These are phyloP conservation scores for Hoplodrina ambigua DNA, from an alignment of 2,888 invertebrate genomes.

Conservation along the genomic window DNA sequence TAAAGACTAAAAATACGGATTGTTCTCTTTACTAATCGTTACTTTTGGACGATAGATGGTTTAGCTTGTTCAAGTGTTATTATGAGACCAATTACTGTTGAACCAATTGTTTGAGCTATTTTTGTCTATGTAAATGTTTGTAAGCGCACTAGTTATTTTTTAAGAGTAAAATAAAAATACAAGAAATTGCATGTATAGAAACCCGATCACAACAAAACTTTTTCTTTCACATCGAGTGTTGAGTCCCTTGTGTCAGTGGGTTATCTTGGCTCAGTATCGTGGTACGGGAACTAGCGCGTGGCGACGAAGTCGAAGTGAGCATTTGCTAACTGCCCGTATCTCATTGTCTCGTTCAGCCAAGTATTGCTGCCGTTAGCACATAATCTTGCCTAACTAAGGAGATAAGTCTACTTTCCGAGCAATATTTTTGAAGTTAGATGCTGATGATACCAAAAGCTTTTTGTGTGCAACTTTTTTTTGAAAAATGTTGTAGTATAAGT, in stretches of 20 bases:
- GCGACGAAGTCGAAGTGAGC: constrained; percentile 67
- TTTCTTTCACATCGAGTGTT: constrained; percentile 59
- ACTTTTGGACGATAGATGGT: no score
- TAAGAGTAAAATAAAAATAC: no score
- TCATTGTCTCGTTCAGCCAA: constrained; percentile 69
- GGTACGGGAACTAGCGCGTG: constrained; percentile 81
- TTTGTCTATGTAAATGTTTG: no score
- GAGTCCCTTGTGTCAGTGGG: constrained; percentile 70
- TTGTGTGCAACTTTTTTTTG: not conserved
- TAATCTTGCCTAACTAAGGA: constrained; percentile 69
- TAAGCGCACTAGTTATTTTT: no score
- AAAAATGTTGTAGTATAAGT: not conserved
- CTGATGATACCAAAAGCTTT: constrained; percentile 17
- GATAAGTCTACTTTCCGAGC: constrained; percentile 54
- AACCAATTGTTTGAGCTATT: no score
- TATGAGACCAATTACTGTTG: no score
- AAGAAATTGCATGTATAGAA: no score
- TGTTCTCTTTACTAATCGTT: not conserved
- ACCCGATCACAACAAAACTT: constrained; percentile 51
- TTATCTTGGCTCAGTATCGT: constrained; percentile 71
- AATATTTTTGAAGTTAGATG: constrained; percentile 35
- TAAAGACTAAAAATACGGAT: not conserved
- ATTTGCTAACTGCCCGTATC: constrained; percentile 75
- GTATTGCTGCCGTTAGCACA: constrained; percentile 64
- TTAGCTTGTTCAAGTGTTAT: no score